Evolutionary conservation across 2,113 vertebrate genomes (phyloP).

Genomic region (Thunnus maccoyii): DNA sequence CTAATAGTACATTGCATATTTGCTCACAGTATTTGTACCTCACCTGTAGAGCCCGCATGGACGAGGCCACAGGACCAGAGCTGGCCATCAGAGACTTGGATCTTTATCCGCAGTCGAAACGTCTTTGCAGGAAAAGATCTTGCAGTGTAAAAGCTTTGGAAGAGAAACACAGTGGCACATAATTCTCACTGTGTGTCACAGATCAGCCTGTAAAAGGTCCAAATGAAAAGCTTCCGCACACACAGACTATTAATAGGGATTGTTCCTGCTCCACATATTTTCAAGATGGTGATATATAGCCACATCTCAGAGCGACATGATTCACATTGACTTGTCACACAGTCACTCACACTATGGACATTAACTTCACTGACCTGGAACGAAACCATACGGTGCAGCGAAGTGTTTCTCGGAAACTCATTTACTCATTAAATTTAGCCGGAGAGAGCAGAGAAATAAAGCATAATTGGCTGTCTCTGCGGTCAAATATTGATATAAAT

Average conservation of each 20-base stretch:
- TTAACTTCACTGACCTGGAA: conserved; percentile 49
- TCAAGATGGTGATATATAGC: conserved; percentile 18
- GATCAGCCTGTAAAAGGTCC: conserved; percentile 7
- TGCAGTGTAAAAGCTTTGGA: background rate
- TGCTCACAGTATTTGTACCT: background rate
- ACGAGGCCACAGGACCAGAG: background rate
- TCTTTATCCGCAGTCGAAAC: background rate
- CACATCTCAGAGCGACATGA: conserved; percentile 17
- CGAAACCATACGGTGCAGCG: background rate
- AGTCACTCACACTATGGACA: background rate
- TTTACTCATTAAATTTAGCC: conserved; percentile 35
- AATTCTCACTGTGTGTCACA: conserved; percentile 11
- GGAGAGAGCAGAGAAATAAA: conserved; percentile 13
- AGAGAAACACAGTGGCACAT: conserved; percentile 20
- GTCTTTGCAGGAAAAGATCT: background rate
- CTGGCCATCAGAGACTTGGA: background rate
- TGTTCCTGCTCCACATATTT: background rate
- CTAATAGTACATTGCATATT: too few species aligned
- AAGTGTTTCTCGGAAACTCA: conserved; percentile 32
- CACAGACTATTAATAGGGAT: background rate
- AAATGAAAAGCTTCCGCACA: conserved; percentile 28
- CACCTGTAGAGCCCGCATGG: background rate
- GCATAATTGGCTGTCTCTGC: conserved; percentile 27
- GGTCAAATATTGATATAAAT: conserved; percentile 44
- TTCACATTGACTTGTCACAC: conserved; percentile 2